Percentiles rank a stretch among this genome's conserved stretches.
phyloP scores from a whole-genome alignment of 2,113 vertebrate species.

The Patagioenas fasciata region DNA sequence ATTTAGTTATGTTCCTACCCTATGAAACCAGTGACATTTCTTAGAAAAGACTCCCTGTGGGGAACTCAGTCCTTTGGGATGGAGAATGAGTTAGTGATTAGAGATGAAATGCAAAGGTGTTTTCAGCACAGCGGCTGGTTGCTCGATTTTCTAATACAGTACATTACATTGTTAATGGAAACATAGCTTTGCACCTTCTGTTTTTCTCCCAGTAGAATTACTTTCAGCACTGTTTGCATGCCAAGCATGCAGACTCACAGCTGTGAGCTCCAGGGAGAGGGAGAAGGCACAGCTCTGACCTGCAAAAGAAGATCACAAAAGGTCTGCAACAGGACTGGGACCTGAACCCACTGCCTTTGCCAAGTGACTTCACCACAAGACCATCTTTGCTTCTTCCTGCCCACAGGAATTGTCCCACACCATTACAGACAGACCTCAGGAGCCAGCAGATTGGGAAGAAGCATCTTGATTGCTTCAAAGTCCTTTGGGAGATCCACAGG shows the following conservation, averaged over 20 bases:
- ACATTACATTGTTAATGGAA: conserved; percentile 35
- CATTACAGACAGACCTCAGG: not conserved
- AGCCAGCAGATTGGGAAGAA: not conserved
- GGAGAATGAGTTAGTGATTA: not conserved
- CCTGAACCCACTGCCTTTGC: not conserved
- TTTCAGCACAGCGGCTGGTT: not conserved
- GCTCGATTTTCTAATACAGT: not conserved
- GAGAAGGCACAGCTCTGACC: not conserved
- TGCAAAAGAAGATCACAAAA: not conserved
- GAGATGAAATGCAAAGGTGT: conserved; percentile 1
- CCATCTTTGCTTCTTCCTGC: not conserved
- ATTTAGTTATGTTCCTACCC: not conserved
- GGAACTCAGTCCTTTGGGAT: not conserved
- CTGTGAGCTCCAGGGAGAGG: not conserved
- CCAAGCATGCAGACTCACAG: conserved; percentile 9
- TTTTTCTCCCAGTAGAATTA: conserved; percentile 34
- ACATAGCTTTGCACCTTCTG: conserved; percentile 41
- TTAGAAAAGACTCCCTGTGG: not conserved
- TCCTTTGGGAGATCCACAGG: not conserved
- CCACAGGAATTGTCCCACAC: not conserved
- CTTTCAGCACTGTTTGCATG: conserved; percentile 15
- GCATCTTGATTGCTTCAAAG: not conserved
- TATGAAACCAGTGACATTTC: not conserved
- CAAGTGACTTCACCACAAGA: not conserved
- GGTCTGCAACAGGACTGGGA: not conserved